Percentiles rank a stretch among this genome's conserved stretches.
Evolutionary conservation across 2,113 vertebrate species (phyloP).

Genomic region (Tetraodon nigroviridis): DNA sequence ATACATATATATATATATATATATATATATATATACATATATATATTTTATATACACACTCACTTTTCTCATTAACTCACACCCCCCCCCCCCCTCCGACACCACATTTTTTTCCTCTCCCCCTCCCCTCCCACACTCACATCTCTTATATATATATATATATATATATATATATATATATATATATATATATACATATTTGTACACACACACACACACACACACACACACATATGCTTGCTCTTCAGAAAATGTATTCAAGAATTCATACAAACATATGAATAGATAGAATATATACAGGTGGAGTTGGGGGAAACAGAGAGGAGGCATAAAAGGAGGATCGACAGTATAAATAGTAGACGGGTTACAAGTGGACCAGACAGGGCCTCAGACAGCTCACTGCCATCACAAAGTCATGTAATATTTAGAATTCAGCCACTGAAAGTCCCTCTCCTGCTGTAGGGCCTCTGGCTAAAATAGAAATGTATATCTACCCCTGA

Average conservation of each 20-base stretch:
- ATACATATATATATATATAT: conserved; percentile 14
- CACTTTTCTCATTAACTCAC: too few relatives aligned
- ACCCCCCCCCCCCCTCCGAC: too few relatives aligned
- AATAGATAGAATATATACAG: too few relatives aligned
- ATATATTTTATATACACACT: too few relatives aligned
- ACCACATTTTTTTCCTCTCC: too few relatives aligned
- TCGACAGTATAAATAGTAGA: conserved; percentile 54
- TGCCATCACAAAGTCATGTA: conserved; percentile 76
- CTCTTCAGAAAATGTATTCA: conserved; percentile 8
- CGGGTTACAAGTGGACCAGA: conserved; percentile 76
- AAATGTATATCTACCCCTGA: conserved; percentile 56
- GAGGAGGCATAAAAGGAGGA: conserved; percentile 22
- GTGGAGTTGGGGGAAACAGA: conserved; percentile 24
- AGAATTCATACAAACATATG: conserved; percentile 36
- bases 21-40: too few relatives aligned
- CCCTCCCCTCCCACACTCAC: too few relatives aligned
- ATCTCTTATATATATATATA: not conserved
- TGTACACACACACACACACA: too few relatives aligned
- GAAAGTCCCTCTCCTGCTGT: conserved; percentile 63
- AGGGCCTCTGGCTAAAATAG: conserved; percentile 63
- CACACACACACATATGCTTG: conserved; percentile 17
- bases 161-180: conserved; percentile 17
- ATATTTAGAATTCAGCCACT: conserved; percentile 77
- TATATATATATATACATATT: too few relatives aligned
- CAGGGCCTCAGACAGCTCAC: conserved; percentile 68